A percentile compares a stretch with the other conserved stretches of the same genome.
Conservation (phyloP, 92 coral and sea anemone species). For the Galaxea fascicularis region DNA sequence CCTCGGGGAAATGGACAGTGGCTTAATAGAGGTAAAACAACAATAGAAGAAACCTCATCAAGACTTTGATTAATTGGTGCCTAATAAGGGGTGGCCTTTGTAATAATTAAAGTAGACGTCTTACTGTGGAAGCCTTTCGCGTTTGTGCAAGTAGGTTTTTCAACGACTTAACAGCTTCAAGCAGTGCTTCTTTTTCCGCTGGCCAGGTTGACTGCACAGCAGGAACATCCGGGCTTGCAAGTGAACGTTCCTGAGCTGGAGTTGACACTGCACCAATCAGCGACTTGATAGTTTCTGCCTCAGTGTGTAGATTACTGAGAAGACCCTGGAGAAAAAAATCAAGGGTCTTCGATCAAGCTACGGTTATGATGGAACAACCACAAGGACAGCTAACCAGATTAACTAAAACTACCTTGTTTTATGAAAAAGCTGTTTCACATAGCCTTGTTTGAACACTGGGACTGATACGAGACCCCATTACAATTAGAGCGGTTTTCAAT, state of each 20-base stretch:
- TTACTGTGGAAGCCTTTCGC: constrained; percentile 76
- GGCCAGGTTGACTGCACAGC: constrained; percentile 88
- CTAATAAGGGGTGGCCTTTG: no score
- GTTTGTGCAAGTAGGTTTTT: constrained; percentile 78
- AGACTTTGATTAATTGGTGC: no score
- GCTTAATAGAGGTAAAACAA: no score
- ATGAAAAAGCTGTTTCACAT: not conserved
- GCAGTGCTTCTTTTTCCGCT: constrained; percentile 87
- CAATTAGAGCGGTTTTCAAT: no score
- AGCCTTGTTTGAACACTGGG: not conserved
- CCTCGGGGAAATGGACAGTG: no score
- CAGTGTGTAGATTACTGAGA: constrained; percentile 82
- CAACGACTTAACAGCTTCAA: constrained; percentile 85
- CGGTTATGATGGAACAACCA: no score
- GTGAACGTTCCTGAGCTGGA: constrained; percentile 60
- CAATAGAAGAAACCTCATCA: no score
- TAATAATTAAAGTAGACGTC: not conserved
- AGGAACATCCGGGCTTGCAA: constrained; percentile 66
- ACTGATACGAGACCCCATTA: no score
- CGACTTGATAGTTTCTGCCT: constrained; percentile 90
- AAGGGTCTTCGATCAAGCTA: no score
- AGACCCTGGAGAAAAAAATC: constrained; percentile 64
- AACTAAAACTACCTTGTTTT: not conserved
- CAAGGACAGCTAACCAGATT: no score
- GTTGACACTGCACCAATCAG: constrained; percentile 81